Percentiles rank a stretch among this genome's conserved stretches.
These are phyloP conservation scores for Odontamblyopus rebecca DNA, from an alignment of 2,797 vertebrate genomes.

Conservation along the genomic window DNA sequence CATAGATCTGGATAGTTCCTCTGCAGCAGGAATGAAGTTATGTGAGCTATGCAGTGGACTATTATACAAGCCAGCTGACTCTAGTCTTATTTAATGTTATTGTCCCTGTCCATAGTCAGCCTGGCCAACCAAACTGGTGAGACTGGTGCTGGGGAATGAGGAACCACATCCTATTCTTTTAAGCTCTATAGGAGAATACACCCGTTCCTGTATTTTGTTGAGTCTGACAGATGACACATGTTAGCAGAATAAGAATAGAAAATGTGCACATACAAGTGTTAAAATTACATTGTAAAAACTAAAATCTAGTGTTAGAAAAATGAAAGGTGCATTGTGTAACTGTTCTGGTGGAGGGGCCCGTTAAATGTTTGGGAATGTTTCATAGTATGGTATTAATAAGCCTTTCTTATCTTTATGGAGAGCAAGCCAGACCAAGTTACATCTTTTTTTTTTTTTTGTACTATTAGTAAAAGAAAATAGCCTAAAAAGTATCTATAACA, in stretches of 20 bases:
- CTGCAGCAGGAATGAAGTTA: conserved; percentile 39
- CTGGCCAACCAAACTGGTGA: conserved; percentile 48
- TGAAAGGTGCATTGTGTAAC: neutral
- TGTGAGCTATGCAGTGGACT: conserved; percentile 19
- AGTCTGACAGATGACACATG: neutral
- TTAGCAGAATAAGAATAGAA: neutral
- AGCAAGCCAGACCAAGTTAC: too few species aligned
- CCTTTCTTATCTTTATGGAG: too few species aligned
- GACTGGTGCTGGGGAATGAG: conserved; percentile 61
- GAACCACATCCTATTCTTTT: conserved; percentile 24
- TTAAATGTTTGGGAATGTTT: neutral
- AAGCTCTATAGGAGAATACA: neutral
- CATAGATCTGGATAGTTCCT: neutral
- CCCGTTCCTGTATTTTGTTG: neutral
- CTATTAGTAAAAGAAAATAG: too few species aligned
- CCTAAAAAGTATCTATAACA: too few species aligned
- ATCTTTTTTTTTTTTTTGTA: too few species aligned
- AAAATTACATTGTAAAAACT: neutral
- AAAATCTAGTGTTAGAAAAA: neutral
- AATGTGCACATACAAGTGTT: neutral
- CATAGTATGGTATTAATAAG: neutral
- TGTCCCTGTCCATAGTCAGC: neutral
- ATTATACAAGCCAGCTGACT: conserved; percentile 25
- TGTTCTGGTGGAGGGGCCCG: too few species aligned
- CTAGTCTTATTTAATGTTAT: neutral